Conservation (phyloP, 2,113 vertebrate genomes). For the Zapornia atra region DNA sequence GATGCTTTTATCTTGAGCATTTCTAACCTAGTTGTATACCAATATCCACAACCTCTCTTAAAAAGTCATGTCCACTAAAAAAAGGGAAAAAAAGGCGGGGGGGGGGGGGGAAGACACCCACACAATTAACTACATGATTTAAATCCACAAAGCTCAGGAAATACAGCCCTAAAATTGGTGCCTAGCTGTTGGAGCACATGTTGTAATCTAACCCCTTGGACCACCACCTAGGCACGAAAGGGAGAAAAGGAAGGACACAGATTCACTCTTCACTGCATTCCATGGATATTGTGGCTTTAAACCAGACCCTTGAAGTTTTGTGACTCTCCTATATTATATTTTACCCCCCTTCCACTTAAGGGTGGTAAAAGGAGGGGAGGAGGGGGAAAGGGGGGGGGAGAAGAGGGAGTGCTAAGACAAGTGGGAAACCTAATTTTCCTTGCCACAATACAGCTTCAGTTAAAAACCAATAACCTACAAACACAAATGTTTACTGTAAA, state of each 20-base stretch:
- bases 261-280: conserved; percentile 58
- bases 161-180: conserved; percentile 41
- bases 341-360: conserved; percentile 35
- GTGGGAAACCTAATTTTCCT: conserved; percentile 61
- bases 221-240: conserved; percentile 63
- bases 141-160: conserved; percentile 64
- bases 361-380: not conserved
- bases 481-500: conserved; percentile 32
- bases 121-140: conserved; percentile 31
- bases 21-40: not conserved
- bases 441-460: conserved; percentile 28
- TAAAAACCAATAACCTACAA: conserved; percentile 29
- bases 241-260: conserved; percentile 46
- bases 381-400: not conserved
- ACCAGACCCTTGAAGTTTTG: conserved; percentile 71
- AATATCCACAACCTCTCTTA: not conserved
- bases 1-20: not conserved
- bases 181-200: conserved; percentile 60
- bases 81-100: not conserved
- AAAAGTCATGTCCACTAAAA: not conserved
- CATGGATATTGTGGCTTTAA: conserved; percentile 70
- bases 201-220: conserved; percentile 64
- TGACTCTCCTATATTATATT: conserved; percentile 59
- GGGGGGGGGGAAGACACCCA: not conserved
- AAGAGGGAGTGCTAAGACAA: not conserved